A percentile compares a stretch with the other conserved stretches of the same genome.
Conservation (phyloP, 2,888 invertebrate species). For the Drosophila aldrichi region DNA sequence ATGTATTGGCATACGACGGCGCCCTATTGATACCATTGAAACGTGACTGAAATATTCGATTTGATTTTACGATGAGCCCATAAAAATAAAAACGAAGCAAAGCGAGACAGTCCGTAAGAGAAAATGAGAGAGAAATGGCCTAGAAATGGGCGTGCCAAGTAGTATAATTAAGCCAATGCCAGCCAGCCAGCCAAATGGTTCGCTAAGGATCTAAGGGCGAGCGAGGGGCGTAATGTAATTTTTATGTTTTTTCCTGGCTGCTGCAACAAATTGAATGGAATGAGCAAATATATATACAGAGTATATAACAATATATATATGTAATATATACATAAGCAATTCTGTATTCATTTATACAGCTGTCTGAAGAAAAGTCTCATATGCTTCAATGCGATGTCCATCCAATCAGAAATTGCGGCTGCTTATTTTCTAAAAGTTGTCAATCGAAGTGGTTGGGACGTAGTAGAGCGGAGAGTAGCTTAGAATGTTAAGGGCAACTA, state of each 20-base stretch:
- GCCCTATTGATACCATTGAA: constrained; percentile 55
- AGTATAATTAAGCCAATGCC: constrained; percentile 48
- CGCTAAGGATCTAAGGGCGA: constrained; percentile 19
- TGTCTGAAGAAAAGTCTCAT: constrained; percentile 21
- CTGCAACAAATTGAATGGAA: constrained; percentile 38
- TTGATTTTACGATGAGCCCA: constrained; percentile 59
- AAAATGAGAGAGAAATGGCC: constrained; percentile 6
- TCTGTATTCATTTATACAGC: constrained; percentile 1
- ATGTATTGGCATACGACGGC: constrained; percentile 49
- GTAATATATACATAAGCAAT: background rate
- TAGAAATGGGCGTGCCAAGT: constrained; percentile 44
- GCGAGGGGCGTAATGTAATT: constrained; percentile 61
- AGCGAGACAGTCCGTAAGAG: background rate
- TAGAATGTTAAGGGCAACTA: no score
- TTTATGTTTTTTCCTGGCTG: constrained; percentile 46
- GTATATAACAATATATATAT: background rate
- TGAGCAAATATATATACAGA: constrained; percentile 1
- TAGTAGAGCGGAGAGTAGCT: no score
- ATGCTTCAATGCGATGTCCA: constrained; percentile 27
- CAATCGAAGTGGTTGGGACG: no score
- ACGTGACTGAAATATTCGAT: constrained; percentile 72
- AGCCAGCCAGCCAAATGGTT: constrained; percentile 27
- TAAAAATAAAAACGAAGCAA: constrained; percentile 17
- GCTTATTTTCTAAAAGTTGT: constrained; percentile 35
- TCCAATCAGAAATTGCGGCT: constrained; percentile 53